Evolutionary conservation across 2,113 vertebrate genomes (phyloP).

Genomic region (Mastomys coucha): DNA sequence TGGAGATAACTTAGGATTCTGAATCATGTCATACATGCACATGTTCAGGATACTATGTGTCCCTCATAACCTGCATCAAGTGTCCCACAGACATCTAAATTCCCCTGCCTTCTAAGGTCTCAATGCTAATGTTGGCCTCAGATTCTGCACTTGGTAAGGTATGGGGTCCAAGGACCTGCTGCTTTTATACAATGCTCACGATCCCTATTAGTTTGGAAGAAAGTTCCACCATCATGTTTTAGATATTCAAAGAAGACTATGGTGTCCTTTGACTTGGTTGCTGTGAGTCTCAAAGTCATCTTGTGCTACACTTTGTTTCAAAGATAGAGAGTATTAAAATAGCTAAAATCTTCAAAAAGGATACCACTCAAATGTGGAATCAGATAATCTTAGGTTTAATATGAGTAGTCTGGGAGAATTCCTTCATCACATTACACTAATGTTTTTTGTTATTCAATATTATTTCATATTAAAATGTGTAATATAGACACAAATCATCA

Average conservation of each 20-base stretch:
- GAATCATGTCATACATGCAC: not conserved
- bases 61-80: not conserved
- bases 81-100: not conserved
- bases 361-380: not conserved
- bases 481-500: not conserved
- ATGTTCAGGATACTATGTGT: not conserved
- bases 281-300: not conserved
- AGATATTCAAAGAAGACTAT: not conserved
- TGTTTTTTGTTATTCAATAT: not conserved
- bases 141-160: not conserved
- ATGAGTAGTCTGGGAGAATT: not conserved
- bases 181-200: not conserved
- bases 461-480: not conserved
- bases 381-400: not conserved
- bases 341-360: not conserved
- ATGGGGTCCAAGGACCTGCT: not conserved
- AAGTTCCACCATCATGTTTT: not conserved
- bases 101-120: not conserved
- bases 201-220: not conserved
- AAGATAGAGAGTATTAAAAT: not conserved
- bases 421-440: not conserved
- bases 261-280: not conserved
- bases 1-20: not conserved
- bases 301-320: not conserved
- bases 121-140: not conserved